phyloP scores from a whole-genome alignment of 2,797 vertebrate genomes.

The Oophaga sylvatica region DNA sequence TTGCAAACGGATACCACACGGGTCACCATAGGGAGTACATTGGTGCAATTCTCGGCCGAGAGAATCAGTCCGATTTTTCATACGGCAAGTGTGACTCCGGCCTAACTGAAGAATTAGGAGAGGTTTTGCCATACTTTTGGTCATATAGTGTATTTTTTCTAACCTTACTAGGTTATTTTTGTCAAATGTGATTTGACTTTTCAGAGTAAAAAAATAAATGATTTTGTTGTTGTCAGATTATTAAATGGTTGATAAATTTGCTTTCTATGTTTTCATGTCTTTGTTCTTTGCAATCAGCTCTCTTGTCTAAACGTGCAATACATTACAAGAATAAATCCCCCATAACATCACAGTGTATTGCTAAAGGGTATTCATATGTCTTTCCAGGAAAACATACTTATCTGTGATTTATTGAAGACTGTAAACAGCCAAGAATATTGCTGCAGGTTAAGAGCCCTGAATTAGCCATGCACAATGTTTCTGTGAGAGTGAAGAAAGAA shows the following conservation, averaged over 20 bases:
- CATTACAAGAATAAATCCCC: background rate
- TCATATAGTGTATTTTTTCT: background rate
- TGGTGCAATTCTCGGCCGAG: too few species aligned
- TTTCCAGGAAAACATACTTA: background rate
- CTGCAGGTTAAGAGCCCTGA: slow-evolving; percentile 3
- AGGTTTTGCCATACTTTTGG: background rate
- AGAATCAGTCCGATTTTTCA: too few species aligned
- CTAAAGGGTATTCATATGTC: slow-evolving; percentile 4
- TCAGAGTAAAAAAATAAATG: too few species aligned
- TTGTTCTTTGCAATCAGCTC: background rate
- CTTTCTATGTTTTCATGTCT: background rate
- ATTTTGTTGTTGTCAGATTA: background rate
- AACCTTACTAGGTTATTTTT: background rate
- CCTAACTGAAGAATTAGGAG: too few species aligned
- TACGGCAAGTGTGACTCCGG: too few species aligned
- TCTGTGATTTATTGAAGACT: slow-evolving; percentile 30
- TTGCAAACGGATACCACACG: too few species aligned
- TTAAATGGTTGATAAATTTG: background rate
- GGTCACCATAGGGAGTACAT: too few species aligned
- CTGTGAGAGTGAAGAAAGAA: slow-evolving; percentile 14
- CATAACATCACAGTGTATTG: background rate
- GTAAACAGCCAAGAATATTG: background rate
- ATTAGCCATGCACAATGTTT: slow-evolving; percentile 13
- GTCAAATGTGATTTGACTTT: background rate
- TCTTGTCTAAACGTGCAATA: background rate